phyloP scores from a whole-genome alignment of 2,888 invertebrate species.

The Odontothrips loti region DNA sequence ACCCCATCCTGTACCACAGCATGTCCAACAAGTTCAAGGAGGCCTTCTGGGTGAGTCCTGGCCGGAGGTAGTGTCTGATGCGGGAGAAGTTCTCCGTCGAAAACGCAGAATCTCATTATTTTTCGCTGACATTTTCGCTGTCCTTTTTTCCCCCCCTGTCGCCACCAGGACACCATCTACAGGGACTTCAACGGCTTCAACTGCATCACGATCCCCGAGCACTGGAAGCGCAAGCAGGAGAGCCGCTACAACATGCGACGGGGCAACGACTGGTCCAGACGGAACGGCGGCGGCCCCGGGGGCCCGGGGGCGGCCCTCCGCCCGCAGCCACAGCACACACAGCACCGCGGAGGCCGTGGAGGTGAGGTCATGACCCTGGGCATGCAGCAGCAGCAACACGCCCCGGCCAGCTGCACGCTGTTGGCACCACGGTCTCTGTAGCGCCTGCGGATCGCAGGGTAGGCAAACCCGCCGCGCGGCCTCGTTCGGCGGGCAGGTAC shows the following conservation, averaged over 20 bases:
- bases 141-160: too few species aligned
- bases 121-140: too few species aligned
- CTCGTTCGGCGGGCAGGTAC: too few species aligned
- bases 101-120: too few species aligned
- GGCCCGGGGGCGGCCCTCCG: not conserved
- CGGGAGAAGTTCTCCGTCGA: too few species aligned
- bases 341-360: not conserved
- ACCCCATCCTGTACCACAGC: slow-evolving; percentile 88
- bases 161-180: slow-evolving; percentile 17
- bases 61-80: too few species aligned
- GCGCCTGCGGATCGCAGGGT: too few species aligned
- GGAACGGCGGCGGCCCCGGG: not conserved
- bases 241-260: not conserved
- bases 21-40: slow-evolving; percentile 92
- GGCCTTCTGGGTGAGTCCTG: slow-evolving; percentile 75
- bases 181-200: slow-evolving; percentile 17
- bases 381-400: not conserved
- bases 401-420: too few species aligned
- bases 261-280: not conserved
- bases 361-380: too few species aligned
- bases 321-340: too few species aligned
- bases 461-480: too few species aligned
- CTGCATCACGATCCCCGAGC: slow-evolving; percentile 8
- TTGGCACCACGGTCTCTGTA: too few species aligned
- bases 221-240: slow-evolving; percentile 18